Conservation (phyloP, 1,140 invertebrate genomes). For the Heliothis subflexa region DNA sequence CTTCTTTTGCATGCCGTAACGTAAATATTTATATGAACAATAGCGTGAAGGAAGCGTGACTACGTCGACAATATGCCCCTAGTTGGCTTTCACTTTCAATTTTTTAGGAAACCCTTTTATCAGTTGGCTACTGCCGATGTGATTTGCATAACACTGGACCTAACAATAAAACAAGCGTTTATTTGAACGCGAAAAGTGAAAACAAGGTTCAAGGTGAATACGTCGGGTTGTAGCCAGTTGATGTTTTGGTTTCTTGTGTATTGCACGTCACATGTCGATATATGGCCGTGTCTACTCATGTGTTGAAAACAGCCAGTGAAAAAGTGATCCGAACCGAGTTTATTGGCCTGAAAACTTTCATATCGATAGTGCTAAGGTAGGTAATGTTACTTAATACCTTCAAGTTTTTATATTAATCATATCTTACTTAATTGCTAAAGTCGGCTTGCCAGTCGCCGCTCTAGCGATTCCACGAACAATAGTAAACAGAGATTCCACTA, state of each 20-base stretch:
- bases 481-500: too few relatives aligned
- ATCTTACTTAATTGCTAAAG: too few relatives aligned
- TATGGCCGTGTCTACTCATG: slow-evolving; percentile 16
- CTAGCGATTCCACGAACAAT: too few relatives aligned
- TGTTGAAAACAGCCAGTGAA: slow-evolving; percentile 10
- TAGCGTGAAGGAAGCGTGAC: slow-evolving; percentile 75
- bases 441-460: too few relatives aligned
- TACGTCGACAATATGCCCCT: slow-evolving; percentile 73
- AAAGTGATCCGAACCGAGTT: not conserved
- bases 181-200: slow-evolving; percentile 83
- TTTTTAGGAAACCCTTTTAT: slow-evolving; percentile 83
- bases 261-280: slow-evolving; percentile 63
- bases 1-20: slow-evolving; percentile 80
- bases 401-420: not conserved
- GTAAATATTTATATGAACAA: slow-evolving; percentile 83
- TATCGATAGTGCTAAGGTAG: not conserved
- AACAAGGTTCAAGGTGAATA: slow-evolving; percentile 78
- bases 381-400: not conserved
- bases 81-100: slow-evolving; percentile 82
- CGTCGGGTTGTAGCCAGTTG: slow-evolving; percentile 66
- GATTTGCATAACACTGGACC: slow-evolving; percentile 83
- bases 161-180: slow-evolving; percentile 80
- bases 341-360: not conserved
- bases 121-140: slow-evolving; percentile 75
- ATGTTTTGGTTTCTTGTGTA: slow-evolving; percentile 71